Percentiles rank a stretch among this genome's conserved stretches.
phyloP scores from a whole-genome alignment of 2,113 vertebrate species.

The Catharus fuscescens region DNA sequence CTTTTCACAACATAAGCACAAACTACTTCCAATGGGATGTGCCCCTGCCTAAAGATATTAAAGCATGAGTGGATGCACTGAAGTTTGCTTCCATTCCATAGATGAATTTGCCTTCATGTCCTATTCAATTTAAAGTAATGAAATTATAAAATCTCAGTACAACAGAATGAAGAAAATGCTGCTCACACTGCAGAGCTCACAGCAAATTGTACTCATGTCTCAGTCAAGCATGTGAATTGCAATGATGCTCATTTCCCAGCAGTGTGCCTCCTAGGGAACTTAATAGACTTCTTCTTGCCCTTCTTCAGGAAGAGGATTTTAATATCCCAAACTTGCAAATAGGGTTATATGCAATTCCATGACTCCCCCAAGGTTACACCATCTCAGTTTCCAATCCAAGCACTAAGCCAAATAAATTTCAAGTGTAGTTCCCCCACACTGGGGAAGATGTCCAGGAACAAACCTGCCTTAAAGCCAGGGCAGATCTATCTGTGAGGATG shows the following conservation, averaged over 20 bases:
- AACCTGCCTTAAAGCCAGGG: neutral
- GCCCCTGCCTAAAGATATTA: neutral
- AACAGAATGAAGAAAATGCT: neutral
- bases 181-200: neutral
- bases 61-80: neutral
- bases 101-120: neutral
- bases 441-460: neutral
- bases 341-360: neutral
- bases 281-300: neutral
- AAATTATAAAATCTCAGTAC: conserved; percentile 5
- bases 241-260: neutral
- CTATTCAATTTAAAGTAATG: neutral
- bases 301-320: neutral
- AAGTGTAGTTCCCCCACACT: neutral
- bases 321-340: conserved; percentile 11
- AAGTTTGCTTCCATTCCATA: neutral
- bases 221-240: neutral
- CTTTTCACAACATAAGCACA: neutral
- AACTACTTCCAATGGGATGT: neutral
- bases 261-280: neutral
- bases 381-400: neutral
- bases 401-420: neutral
- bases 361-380: neutral
- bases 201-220: neutral
- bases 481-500: neutral